Conservation (phyloP, 2,113 vertebrate species). For the Odontesthes bonariensis region DNA sequence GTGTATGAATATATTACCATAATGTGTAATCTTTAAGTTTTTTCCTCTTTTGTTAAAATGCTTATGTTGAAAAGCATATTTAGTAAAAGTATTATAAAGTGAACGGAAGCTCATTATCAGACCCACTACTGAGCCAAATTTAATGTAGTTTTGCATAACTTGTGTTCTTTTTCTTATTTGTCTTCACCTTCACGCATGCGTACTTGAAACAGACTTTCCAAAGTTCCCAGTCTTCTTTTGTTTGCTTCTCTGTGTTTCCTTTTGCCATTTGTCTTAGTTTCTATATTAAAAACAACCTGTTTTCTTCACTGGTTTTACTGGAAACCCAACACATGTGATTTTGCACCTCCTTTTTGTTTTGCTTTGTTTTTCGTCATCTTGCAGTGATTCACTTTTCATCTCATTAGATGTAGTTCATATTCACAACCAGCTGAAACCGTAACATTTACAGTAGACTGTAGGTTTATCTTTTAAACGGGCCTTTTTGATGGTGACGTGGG, state of each 20-base stretch:
- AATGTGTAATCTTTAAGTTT: too few species aligned
- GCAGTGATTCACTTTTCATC: conserved; percentile 2
- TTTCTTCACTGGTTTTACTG: conserved; percentile 21
- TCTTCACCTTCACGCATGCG: background rate
- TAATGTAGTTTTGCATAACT: too few species aligned
- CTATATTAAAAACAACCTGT: conserved; percentile 10
- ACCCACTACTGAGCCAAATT: too few species aligned
- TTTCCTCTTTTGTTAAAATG: too few species aligned
- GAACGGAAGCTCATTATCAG: too few species aligned
- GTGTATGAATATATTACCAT: too few species aligned
- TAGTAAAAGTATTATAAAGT: too few species aligned
- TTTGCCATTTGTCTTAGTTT: conserved; percentile 19
- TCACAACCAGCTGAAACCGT: background rate
- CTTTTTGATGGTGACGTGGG: conserved; percentile 26
- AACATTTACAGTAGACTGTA: background rate
- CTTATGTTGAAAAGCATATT: too few species aligned
- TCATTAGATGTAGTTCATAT: conserved; percentile 12
- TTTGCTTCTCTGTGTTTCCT: conserved; percentile 26
- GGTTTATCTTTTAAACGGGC: conserved; percentile 9
- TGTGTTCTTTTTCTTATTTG: too few species aligned
- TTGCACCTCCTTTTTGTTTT: conserved; percentile 3
- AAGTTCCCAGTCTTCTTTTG: conserved; percentile 13
- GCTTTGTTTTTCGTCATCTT: background rate
- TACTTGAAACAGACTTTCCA: background rate
- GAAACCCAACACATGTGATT: conserved; percentile 25